Evolutionary conservation across 2,797 vertebrate species (phyloP), one percentile per base, ranked within the genome.

Genomic region (Tamandua tetradactyla): DNA sequence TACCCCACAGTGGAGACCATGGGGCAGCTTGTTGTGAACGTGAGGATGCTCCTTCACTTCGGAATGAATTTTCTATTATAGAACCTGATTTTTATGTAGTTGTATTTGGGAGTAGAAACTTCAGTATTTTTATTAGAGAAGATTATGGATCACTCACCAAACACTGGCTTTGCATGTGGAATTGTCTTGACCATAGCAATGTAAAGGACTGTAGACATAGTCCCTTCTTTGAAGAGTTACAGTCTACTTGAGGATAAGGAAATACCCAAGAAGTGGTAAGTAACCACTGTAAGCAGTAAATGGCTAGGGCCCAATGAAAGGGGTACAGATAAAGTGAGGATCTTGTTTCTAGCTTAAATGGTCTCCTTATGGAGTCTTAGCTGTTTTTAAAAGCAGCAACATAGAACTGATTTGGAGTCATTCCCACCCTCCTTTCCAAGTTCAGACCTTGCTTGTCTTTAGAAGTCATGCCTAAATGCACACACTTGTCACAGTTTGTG

Each of bases 91-190:
- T 62, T 69, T 64, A 2, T 22, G 25, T 69, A 66, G 25, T 40
- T 47, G 68, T 25, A 17, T 71, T 87, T 49, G 57, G 52, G 27
- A 81, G n/a, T 52, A 64, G 52, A 92, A 92, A 84, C 9, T 2
- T 17, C n/a, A 83, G 20, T 86, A 37, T 79, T 78, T 94, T 92
- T 72, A 49, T 57, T 87, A 72, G 75, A 90, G 74, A 80, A 87
- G 61, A 30, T 90, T 82, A 25, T 64, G 27, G 72, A 42, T 93
- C 37, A 37, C 61, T 44, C 47, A 55, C 32, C 49, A 74, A 84
- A 74, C 25, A 61, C 18, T 76, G 94, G 30, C 52, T 71, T 92
- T 44, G 42, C 4, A 6, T 83, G n/a, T 74, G 32, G 69, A 68
- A 55, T 92, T 86, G 3, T 64, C 62, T 32, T 80, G 79, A 87